phyloP scores from a whole-genome alignment of 2,888 invertebrate genomes.

The Aphrophora alni region DNA sequence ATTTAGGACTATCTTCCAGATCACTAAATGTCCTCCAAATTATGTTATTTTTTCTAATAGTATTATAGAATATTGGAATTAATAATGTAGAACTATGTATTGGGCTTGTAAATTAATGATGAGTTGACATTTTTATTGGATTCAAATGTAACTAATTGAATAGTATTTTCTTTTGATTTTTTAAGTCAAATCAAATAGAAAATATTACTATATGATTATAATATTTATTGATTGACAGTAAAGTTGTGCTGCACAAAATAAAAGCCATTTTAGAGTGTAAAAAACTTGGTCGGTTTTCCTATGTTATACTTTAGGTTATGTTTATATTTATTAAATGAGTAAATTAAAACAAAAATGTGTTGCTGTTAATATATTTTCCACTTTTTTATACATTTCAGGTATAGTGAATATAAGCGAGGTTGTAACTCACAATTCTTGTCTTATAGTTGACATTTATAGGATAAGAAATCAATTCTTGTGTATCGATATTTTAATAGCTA shows the following conservation, averaged over 20 bases:
- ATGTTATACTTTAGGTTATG: neutral
- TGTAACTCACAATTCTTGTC: too few relatives aligned
- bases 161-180: slow-evolving; percentile 1
- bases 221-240: neutral
- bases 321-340: neutral
- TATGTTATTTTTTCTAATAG: too few relatives aligned
- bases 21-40: too few relatives aligned
- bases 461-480: too few relatives aligned
- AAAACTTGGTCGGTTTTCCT: neutral
- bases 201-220: neutral
- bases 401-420: too few relatives aligned
- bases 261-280: neutral
- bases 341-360: neutral
- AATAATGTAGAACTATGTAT: neutral
- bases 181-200: neutral
- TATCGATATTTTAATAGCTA: too few relatives aligned
- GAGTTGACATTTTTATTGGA: neutral
- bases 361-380: neutral
- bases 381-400: too few relatives aligned
- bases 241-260: neutral
- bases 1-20: neutral
- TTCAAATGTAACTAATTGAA: neutral
- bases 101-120: neutral
- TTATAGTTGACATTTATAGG: too few relatives aligned
- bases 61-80: neutral